phyloP scores from a whole-genome alignment of 1,140 invertebrate genomes.

The Drosophila carrolli region DNA sequence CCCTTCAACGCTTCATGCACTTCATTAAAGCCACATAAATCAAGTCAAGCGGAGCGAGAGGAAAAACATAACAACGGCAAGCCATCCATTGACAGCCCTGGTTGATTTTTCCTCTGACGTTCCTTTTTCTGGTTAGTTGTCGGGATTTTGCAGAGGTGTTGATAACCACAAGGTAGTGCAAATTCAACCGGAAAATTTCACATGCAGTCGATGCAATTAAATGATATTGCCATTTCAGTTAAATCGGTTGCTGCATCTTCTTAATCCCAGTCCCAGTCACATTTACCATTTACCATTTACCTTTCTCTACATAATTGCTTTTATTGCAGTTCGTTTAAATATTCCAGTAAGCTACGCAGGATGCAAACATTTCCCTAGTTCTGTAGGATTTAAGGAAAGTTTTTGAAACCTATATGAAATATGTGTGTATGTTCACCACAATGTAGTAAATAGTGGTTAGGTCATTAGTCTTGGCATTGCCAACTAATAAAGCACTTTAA shows the following conservation, averaged over 20 bases:
- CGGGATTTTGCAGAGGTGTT: constrained; percentile 39
- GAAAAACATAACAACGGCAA: constrained; percentile 15
- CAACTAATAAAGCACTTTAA: constrained; percentile 11
- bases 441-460: background rate
- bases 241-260: background rate
- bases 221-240: constrained; percentile 21
- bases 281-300: background rate
- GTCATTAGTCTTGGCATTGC: too few species aligned
- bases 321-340: background rate
- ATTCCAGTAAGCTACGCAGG: background rate
- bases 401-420: too few species aligned
- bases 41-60: constrained; percentile 31
- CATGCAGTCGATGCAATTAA: constrained; percentile 14
- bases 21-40: constrained; percentile 62
- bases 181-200: constrained; percentile 33
- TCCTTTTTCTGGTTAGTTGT: constrained; percentile 17
- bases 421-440: too few species aligned
- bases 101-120: constrained; percentile 36
- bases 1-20: constrained; percentile 30
- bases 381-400: too few species aligned
- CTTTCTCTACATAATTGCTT: background rate
- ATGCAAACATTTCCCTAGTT: too few species aligned
- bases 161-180: constrained; percentile 33
- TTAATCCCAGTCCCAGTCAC: too few species aligned
- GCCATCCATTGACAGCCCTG: constrained; percentile 38